A percentile compares a stretch with the other conserved stretches of the same genome.
Evolutionary conservation across 2,888 invertebrate genomes (phyloP).

Genomic region (Xiphydria camelus): DNA sequence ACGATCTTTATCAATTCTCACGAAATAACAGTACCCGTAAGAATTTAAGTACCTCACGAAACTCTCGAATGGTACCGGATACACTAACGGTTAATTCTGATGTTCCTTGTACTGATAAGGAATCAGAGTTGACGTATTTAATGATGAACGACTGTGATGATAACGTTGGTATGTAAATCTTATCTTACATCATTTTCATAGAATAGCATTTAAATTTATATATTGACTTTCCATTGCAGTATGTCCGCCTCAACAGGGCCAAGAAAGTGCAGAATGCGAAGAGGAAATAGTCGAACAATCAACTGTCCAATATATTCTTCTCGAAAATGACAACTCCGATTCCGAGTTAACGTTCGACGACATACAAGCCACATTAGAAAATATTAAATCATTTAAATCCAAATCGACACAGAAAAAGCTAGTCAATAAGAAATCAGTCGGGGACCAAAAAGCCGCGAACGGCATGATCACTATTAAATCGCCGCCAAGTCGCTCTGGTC

Average conservation of each 20-base stretch:
- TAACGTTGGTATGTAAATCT: conserved; percentile 23
- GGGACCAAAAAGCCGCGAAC: conserved; percentile 10
- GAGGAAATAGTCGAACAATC: conserved; percentile 45
- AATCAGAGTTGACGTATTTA: conserved; percentile 30
- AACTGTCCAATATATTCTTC: conserved; percentile 50
- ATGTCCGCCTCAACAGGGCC: conserved; percentile 17
- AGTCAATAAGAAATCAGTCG: conserved; percentile 7
- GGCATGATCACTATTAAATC: conserved; percentile 1
- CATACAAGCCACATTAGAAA: conserved; percentile 40
- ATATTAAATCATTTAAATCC: conserved; percentile 21
- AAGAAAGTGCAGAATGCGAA: conserved; percentile 33
- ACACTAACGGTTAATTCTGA: conserved; percentile 2
- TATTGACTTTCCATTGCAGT: conserved; percentile 9
- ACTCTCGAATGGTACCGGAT: background rate
- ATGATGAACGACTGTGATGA: conserved; percentile 28
- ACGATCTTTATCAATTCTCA: too few species aligned
- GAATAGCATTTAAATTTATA: background rate
- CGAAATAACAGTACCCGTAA: conserved; percentile 3
- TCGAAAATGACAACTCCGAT: conserved; percentile 46
- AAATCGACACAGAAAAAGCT: background rate
- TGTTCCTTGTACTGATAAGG: conserved; percentile 17
- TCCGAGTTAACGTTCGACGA: conserved; percentile 53
- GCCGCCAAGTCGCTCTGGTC: background rate
- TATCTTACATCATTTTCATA: background rate
- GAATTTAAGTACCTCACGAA: too few species aligned